Base-by-base conservation (phyloP, 1,140 invertebrate genomes). In the Drosophila subobscura region DNA sequence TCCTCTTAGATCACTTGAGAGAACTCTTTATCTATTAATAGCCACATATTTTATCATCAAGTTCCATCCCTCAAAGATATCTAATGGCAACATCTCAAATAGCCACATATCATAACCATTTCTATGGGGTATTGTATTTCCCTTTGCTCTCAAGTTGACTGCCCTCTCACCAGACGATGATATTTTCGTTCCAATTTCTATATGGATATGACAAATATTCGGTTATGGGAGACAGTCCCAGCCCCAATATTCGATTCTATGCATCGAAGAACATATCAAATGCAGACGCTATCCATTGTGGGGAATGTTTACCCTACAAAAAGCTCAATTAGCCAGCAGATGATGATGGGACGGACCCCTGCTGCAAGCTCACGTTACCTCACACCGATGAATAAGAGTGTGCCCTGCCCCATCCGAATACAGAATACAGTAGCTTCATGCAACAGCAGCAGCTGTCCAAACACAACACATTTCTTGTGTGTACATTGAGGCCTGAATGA, bases 371-470 rank as follows among this genome's bases (percentile, higher is more conserved):
- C 77, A 41, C 40, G 52, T 80, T 81, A 78, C 79, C 53, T 37
- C 10, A 37, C 42, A 8, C 10, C 25, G 4, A 29, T 37, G 10
- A 42, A 2, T 8, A 4, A 42, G 10, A 5, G 33, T 8, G 12
- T 0, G 27, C 4, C 20, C 3, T 10, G 44, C 8, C 20, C 16
- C 44, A 10, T 37, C 3, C 14, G 4, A 45, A 42, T 42, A 41
- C 29, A 8, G 49, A 67, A 46, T 54, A 29, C 68, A 74, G 74
- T 70, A 76, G 79, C 57, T 46, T 59, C 7, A 2, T 61, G 40
- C 3, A 12, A 20, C 55, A 56, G 59, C 71, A 54, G 70, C 74
- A 81, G 79, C 79, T 81, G 79, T 83, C 74, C 79, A 81, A 81
- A 81, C 74, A 81, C 46, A 55, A 37, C 33, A 37, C 33, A 12